phyloP scores from a whole-genome alignment of 2,113 vertebrate species.

The Mohoua ochrocephala region DNA sequence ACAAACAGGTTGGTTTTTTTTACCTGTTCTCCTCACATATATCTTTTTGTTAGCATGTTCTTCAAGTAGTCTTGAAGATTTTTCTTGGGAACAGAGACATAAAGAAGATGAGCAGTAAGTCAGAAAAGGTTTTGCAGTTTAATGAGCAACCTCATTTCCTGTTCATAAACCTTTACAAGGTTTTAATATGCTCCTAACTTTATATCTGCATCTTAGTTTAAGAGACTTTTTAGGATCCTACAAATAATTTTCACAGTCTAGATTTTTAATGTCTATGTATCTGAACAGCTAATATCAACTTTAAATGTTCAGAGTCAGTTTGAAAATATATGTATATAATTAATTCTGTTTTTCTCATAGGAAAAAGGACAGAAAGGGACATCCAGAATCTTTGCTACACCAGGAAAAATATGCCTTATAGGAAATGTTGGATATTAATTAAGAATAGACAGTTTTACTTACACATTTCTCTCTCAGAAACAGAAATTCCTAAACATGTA shows the following conservation, averaged over 20 bases:
- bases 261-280: not conserved
- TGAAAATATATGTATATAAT: not conserved
- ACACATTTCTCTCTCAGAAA: not conserved
- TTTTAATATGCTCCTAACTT: not conserved
- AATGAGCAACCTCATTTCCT: not conserved
- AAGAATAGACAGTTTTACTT: not conserved
- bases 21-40: not conserved
- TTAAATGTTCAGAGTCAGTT: not conserved
- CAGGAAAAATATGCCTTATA: not conserved
- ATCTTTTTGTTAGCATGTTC: not conserved
- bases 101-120: not conserved
- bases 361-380: not conserved
- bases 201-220: not conserved
- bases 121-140: not conserved
- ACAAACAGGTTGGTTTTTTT: accelerated
- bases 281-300: not conserved
- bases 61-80: not conserved
- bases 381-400: not conserved
- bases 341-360: not conserved
- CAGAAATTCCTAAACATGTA: not conserved
- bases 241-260: not conserved
- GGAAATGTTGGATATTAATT: not conserved
- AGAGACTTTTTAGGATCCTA: not conserved
- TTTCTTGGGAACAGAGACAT: not conserved
- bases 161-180: not conserved